Evolutionary conservation across 2,888 invertebrate genomes (phyloP), one percentile per base, ranked within the genome.

Genomic region (Empis stercorea): DNA sequence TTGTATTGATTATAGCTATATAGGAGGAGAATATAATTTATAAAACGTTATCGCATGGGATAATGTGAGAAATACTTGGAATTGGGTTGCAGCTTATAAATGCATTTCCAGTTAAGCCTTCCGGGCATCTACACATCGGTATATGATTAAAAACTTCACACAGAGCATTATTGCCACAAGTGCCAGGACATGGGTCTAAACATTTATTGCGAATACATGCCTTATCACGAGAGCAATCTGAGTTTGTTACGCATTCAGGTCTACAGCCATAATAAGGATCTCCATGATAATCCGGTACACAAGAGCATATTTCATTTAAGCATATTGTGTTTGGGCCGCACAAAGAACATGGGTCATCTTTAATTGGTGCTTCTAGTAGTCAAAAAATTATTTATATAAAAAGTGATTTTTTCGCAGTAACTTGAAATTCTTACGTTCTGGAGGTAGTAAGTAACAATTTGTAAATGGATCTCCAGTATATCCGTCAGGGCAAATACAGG

Each of bases 211-310:
- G 76, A 59, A 86, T 84, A 61, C 91, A 92, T 10, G 87, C 85
- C 55, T 81, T 79, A 54, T 87, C 81, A 42, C 85, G 78, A 0
- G 87, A 75, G 66, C 92, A 93, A 60, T 92, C 91, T 1, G 84
- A 81, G 61, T 91, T 91, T 47, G 85, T 81, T 14, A 91, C 72
- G 66, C 92, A 92, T 65, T 91, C 92, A 1, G 89, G 89, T 54
- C 84, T 75, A 60, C 85, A 85, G 38, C 78, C 78, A 52, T 80
- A 78, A 61, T 84, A 82, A 0, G 86, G 85, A 65, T 84, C 84
- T 17, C 87, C 86, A 52, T 77, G 77, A 56, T 84, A 79, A 48
- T 81, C 81, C 30, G 77, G 74, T 47, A 80, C 70, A 51, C 69
- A 70, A 38, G 64, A 61, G 57, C 87, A 87, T 48, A 75, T 63